Base-by-base conservation (phyloP, 2,113 vertebrate genomes). In the Cepphus grylle region DNA sequence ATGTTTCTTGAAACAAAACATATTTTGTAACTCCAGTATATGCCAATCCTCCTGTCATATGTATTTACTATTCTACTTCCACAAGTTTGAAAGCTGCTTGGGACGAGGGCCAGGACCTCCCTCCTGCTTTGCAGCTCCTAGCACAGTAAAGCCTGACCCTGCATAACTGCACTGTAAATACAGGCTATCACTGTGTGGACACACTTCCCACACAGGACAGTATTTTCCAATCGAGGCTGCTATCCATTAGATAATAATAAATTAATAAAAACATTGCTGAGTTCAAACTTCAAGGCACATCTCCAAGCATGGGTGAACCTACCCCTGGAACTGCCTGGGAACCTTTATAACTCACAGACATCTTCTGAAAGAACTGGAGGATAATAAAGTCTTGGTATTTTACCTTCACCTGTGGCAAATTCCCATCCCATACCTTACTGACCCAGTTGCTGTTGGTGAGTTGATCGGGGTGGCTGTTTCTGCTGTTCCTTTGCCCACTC, bases 381-480 rank as follows among this genome's bases (percentile, higher is more conserved):
- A 38, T 65, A 77, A 63, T 2, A 45, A 62, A 63, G 19, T 14
- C 62, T 42, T 23, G 20, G 23, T 45, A 25, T 43, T 93, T 71
- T 43, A 58, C 66, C 47, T 56, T 56, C n/a, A 65, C 2, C 14
- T 27, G 20, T 49, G 29, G 42, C 58, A 89, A 43, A 80, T 72
- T 45, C 26, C 76, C 66, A 67, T 29, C 52, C 32, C 15, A 38
- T 7, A 32, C 14, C 7, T 32, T 47, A 32, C 27, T 79, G 66
- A 66, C 34, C 8, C 40, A 49, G 1, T 11, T 1, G 3, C 13
- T 66, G 6, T 2, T 14, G 27, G 22, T 3, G 29, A 52, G 23
- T 65, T 74, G 34, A 56, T 7, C 26, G 23, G 29, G 26, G 29
- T 59, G 67, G 34, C 23, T 82, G 15, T 36, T 82, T 71, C 36